These are phyloP conservation scores for Pygmarrhopalites habei DNA, from an alignment of 1,140 invertebrate genomes.

Conservation along the genomic window DNA sequence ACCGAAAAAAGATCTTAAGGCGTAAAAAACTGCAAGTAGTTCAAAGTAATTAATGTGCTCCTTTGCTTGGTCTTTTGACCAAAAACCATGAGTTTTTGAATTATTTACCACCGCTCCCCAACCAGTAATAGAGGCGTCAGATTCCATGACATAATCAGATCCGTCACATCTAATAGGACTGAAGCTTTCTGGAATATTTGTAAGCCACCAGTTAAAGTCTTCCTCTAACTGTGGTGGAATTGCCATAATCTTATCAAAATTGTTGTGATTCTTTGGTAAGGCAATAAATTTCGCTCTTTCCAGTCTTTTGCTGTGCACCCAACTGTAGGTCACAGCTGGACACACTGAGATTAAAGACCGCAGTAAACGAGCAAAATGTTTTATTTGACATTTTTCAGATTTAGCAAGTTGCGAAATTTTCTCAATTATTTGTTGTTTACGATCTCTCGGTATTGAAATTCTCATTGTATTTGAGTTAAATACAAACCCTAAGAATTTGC, in stretches of 20 bases:
- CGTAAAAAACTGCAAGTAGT: constrained; percentile 15
- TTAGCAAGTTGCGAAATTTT: no score
- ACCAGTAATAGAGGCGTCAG: constrained; percentile 4
- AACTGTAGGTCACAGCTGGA: constrained; percentile 11
- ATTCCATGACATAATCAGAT: background rate
- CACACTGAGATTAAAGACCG: constrained; percentile 13
- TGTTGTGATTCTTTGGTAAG: background rate
- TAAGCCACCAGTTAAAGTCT: constrained; percentile 22
- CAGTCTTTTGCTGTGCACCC: constrained; percentile 16
- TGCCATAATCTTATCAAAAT: constrained; percentile 3
- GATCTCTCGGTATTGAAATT: no score
- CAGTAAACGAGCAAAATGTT: background rate
- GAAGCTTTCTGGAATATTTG: background rate
- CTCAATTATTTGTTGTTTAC: no score
- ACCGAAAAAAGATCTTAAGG: background rate
- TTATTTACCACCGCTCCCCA: background rate
- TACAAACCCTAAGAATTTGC: no score
- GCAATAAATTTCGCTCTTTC: constrained; percentile 1
- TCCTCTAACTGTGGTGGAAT: background rate
- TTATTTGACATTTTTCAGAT: no score
- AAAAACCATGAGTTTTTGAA: background rate
- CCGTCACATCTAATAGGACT: background rate
- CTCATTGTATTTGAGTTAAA: no score
- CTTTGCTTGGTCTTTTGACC: background rate
- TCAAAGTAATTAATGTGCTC: constrained; percentile 23